Conservation (phyloP, 2,797 vertebrate species). For the Halcyon badia region DNA sequence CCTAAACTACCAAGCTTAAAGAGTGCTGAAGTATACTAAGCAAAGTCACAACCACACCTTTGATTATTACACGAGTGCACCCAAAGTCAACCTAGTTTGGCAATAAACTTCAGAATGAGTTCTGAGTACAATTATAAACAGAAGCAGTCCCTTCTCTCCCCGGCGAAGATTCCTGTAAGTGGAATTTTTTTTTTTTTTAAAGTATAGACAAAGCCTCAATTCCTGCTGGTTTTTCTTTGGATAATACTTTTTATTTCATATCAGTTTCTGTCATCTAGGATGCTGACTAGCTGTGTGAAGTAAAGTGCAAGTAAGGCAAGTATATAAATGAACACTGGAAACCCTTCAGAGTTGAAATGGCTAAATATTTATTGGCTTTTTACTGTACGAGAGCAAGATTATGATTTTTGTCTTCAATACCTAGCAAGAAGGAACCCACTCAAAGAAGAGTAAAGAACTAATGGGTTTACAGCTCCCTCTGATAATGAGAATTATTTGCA, state of each 20-base stretch:
- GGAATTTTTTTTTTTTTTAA: neutral
- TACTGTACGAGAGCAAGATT: neutral
- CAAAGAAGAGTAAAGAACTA: neutral
- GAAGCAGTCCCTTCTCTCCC: neutral
- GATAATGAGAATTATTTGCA: neutral
- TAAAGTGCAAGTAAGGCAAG: neutral
- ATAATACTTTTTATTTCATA: neutral
- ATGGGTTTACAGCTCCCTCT: neutral
- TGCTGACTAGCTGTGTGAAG: neutral
- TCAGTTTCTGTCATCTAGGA: neutral
- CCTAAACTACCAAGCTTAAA: neutral
- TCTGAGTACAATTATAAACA: neutral
- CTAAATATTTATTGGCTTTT: neutral
- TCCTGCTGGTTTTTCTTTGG: neutral
- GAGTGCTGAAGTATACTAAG: fast-evolving
- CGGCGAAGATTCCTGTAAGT: neutral
- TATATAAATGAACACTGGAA: neutral
- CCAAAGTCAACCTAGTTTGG: neutral
- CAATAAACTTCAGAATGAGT: neutral
- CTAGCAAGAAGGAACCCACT: neutral
- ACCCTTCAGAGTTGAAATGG: neutral
- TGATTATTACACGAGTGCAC: neutral
- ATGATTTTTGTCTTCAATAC: neutral
- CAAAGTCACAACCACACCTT: neutral
- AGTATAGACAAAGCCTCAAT: neutral